Conservation (phyloP, 2,797 vertebrate species). For the Sus cebifrons region DNA sequence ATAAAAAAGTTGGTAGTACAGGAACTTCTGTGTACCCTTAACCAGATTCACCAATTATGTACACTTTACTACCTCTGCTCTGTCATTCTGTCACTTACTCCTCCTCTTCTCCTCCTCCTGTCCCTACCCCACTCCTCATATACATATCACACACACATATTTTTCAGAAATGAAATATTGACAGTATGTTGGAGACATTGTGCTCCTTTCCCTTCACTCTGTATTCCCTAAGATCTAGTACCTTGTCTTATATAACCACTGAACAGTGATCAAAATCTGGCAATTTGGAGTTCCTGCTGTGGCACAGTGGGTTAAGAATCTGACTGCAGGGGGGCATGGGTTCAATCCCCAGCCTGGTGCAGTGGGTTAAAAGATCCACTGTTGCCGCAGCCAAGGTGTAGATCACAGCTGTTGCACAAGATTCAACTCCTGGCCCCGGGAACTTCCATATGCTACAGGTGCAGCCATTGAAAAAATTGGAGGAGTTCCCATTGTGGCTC, state of each 20-base stretch:
- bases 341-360: too few relatives aligned
- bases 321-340: too few relatives aligned
- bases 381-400: too few relatives aligned
- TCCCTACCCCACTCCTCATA: not conserved
- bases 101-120: not conserved
- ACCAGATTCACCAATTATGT: not conserved
- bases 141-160: not conserved
- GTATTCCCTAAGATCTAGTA: not conserved
- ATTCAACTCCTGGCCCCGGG: too few relatives aligned
- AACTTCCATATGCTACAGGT: too few relatives aligned
- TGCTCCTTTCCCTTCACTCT: not conserved
- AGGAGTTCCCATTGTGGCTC: too few relatives aligned
- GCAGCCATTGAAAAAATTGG: too few relatives aligned
- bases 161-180: conserved; percentile 2
- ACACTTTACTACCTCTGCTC: not conserved
- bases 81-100: not conserved
- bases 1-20: not conserved
- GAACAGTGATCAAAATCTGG: conserved; percentile 52
- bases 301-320: too few relatives aligned
- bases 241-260: conserved; percentile 1
- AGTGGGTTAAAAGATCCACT: too few relatives aligned
- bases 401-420: too few relatives aligned
- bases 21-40: conserved; percentile 8
- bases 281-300: too few relatives aligned
- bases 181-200: not conserved